Evolutionary conservation across 64 coral and sea anemone genomes (phyloP), one percentile per base, ranked within the genome.

Genomic region (Actinia tenebrosa): DNA sequence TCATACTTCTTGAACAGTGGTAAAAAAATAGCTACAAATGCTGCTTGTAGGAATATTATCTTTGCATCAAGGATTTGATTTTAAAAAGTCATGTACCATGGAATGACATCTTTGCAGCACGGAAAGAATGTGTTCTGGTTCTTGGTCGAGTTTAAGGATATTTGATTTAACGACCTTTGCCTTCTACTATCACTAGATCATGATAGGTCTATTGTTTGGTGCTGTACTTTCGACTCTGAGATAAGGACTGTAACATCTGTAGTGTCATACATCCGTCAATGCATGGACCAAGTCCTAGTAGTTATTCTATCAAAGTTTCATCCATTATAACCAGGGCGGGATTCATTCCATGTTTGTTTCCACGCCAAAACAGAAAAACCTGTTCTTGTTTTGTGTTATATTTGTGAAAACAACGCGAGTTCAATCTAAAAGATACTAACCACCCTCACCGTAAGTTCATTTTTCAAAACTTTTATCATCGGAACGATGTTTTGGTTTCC

Each of bases 121-220:
- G 7, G 47, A 8, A 50, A 10, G 56, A 58, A 58, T 55, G 56
- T 58, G 10, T 58, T 13, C 10, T 11, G 15, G 10, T 58, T 58
- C 69, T 42, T 42, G 6, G 10, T 30, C 22, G 26, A 66, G 10
- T 8, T 13, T 42, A 69, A 75, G 69, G 25, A 30, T n/a, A 66
- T 27, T 42, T 75, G 22, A 75, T 43, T 75, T 75, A 75, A 75
- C 69, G 69, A 75, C 69, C 69, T 75, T 75, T 75, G 69, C n/a
- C 18, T 66, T 66, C 6, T 23, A 22, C 11, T 42, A 7, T 14
- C 22, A 75, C 25, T 25, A 75, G 26, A 75, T 66, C 63, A 23
- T 66, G 63, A 66, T 66, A 66, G 63, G 63, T 23, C 63, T 66
- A 66, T 66, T 66, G 63, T 66, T 23, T 66, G 56, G 8, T 66